Base-by-base conservation (phyloP, 2,113 vertebrate species). In the Gadus macrocephalus region DNA sequence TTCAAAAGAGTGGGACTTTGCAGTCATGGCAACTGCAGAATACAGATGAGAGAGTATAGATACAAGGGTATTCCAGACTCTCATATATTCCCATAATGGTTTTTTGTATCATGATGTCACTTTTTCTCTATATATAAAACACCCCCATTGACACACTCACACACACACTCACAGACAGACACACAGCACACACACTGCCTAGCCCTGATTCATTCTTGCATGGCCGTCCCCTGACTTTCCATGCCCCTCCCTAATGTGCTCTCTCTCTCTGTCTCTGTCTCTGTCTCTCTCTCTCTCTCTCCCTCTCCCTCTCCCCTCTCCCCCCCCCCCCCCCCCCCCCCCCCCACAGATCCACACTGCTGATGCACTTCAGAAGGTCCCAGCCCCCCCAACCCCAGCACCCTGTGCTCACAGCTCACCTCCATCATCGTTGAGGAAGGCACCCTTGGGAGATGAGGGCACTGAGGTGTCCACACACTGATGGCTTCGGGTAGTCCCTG, bases 401-500 rank as follows among this genome's bases (percentile, higher is more conserved):
- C 12, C 68, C 4, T 12, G 60, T 20, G 3, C 8, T 78, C 56
- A 58, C 16, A 64, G 85, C 92, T 94, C 89, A 99, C 97, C 94
- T 87, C 94, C 94, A 0, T 98, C 95, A 0, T 93, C 88, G 70
- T 93, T 96, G 78, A 98, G 93, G 86, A 98, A 99, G 72, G 96
- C 96, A 14, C 96, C 97, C 79, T 95, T 96, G 71, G 95, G 96
- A 7, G 93, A 87, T 1, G 86, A 65, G 2, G 97, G 96, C 68
- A 99, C 91, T n/a, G 96, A 95, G 7, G 94, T 92, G 31, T 91
- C 97, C 96, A 99, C 64, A 98, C 85, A 0, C 91, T 95, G 86
- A 98, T 94, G 93, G 90, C 86, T 98, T 98, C 0, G 97, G 97
- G 90, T 99, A 99, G 64, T 96, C 96, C 0, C 85, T 87, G 78